A percentile compares a stretch with the other conserved stretches of the same genome.
These are phyloP conservation scores for Hirundo rustica DNA, from an alignment of 2,797 vertebrate species.

Conservation along the genomic window DNA sequence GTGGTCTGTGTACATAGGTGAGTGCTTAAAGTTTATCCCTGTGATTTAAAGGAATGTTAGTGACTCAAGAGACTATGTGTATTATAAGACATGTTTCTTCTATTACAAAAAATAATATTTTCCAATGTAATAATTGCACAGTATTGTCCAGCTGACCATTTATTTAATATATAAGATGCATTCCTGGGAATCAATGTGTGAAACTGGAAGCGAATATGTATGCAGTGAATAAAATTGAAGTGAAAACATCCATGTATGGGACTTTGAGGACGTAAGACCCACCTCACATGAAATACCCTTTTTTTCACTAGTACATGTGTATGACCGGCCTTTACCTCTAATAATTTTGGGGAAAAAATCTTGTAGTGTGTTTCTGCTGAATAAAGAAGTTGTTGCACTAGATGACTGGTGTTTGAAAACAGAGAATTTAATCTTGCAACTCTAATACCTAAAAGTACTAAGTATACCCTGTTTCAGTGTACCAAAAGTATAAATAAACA, in stretches of 20 bases:
- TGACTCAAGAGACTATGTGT: background rate
- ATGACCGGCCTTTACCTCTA: background rate
- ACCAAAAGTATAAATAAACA: background rate
- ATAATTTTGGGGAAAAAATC: background rate
- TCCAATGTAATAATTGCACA: background rate
- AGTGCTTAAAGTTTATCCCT: background rate
- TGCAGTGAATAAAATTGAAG: background rate
- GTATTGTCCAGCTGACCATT: background rate
- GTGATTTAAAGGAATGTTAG: background rate
- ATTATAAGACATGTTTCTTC: background rate
- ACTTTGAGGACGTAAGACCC: background rate
- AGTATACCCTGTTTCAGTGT: background rate
- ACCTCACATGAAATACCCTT: background rate
- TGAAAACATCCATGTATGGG: background rate
- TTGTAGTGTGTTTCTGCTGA: background rate
- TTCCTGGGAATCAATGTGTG: background rate
- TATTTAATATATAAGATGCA: background rate
- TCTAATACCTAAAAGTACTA: background rate
- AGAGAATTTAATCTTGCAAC: background rate
- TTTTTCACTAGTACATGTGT: background rate
- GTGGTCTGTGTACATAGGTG: background rate
- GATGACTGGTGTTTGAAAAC: background rate
- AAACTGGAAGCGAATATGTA: background rate
- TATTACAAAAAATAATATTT: background rate
- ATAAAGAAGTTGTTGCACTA: background rate